A percentile compares a stretch with the other conserved stretches of the same genome.
phyloP scores from a whole-genome alignment of 2,797 vertebrate species.

The Meriones psammophilus region DNA sequence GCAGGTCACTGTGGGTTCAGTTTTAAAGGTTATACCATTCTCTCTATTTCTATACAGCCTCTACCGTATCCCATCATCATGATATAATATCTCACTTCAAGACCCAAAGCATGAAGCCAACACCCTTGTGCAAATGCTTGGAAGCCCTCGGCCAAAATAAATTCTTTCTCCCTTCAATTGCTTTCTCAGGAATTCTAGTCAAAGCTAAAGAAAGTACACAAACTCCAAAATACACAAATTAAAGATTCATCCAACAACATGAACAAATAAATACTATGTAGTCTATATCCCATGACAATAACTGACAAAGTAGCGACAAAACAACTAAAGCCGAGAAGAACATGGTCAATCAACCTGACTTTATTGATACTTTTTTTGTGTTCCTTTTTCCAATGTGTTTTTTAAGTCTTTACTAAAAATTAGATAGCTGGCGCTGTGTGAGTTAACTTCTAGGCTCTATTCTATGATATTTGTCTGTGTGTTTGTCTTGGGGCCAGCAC shows the following conservation, averaged over 20 bases:
- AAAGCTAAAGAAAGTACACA: neutral
- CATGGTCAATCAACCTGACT: neutral
- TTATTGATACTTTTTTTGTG: neutral
- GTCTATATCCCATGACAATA: neutral
- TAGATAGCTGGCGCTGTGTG: neutral
- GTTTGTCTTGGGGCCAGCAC: neutral
- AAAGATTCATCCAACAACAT: conserved; percentile 30
- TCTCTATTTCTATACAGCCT: neutral
- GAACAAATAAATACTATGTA: neutral
- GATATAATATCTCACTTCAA: neutral
- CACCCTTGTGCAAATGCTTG: neutral
- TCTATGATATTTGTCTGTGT: neutral
- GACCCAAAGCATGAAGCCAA: neutral
- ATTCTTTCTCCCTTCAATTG: neutral
- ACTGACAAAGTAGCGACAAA: conserved; percentile 23
- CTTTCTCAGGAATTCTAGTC: neutral
- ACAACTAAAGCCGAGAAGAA: neutral
- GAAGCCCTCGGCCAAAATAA: neutral
- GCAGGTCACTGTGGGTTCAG: neutral
- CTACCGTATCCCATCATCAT: neutral
- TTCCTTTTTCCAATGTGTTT: neutral
- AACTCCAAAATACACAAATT: conserved; percentile 26
- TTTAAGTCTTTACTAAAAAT: neutral
- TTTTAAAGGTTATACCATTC: neutral
- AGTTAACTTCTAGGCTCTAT: neutral